phyloP scores from a whole-genome alignment of 2,113 vertebrate genomes.

The Phodopus roborovskii region DNA sequence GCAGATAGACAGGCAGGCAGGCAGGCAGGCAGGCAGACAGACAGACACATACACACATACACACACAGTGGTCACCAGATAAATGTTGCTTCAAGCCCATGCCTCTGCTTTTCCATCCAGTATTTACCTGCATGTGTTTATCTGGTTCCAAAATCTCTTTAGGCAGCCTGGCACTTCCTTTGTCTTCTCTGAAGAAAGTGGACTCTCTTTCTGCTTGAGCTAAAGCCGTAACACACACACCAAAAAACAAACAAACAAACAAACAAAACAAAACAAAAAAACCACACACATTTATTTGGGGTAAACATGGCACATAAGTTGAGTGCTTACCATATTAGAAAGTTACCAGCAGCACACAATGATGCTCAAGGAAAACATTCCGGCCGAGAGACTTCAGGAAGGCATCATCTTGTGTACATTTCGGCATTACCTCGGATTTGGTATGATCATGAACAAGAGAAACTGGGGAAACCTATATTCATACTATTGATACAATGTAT shows the following conservation, averaged over 20 bases:
- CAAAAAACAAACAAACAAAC: not conserved
- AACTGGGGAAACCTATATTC: not conserved
- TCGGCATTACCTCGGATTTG: not conserved
- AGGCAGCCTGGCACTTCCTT: constrained; percentile 86
- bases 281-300: not conserved
- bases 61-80: not conserved
- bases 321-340: not conserved
- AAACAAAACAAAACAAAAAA: not conserved
- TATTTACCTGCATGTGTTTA: constrained; percentile 88
- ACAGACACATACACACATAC: too few relatives aligned
- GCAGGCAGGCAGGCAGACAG: too few relatives aligned
- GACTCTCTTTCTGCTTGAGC: constrained; percentile 85
- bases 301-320: not conserved
- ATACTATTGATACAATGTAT: not conserved
- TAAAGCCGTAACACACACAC: constrained; percentile 62
- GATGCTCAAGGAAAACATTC: not conserved
- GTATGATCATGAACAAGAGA: not conserved
- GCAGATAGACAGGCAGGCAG: too few relatives aligned
- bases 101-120: not conserved
- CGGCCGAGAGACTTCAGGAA: not conserved
- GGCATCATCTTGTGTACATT: too few relatives aligned
- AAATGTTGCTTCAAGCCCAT: not conserved
- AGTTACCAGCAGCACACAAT: not conserved
- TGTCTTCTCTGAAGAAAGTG: constrained; percentile 78
- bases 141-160: constrained; percentile 86